phyloP scores from a whole-genome alignment of 2,113 vertebrate species.

The Silurus glanis region DNA sequence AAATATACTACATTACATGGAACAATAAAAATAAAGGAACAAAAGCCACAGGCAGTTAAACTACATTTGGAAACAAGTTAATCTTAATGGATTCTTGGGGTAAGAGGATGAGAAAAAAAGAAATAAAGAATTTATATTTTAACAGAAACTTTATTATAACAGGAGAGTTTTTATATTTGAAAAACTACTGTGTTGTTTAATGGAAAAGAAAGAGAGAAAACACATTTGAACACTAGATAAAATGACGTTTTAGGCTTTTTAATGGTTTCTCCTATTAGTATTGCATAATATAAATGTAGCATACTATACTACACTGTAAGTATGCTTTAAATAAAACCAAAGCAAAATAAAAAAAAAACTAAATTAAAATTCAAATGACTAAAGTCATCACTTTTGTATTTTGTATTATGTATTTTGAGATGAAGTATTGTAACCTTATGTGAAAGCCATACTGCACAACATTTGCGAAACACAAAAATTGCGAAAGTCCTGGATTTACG shows the following conservation, averaged over 20 bases:
- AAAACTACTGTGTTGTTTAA: background rate
- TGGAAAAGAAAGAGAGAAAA: background rate
- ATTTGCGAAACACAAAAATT: background rate
- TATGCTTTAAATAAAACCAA: background rate
- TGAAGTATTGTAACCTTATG: background rate
- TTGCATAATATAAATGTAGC: background rate
- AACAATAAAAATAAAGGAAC: background rate
- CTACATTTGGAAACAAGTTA: background rate
- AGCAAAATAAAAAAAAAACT: background rate
- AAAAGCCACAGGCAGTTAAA: background rate
- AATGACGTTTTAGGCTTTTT: background rate
- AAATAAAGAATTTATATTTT: background rate
- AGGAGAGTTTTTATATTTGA: background rate
- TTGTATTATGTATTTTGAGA: background rate
- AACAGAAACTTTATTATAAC: too few species aligned
- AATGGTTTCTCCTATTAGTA: background rate
- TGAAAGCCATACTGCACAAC: background rate
- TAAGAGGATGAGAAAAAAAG: background rate
- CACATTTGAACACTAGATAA: background rate
- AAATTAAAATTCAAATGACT: background rate
- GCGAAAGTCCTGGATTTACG: constrained; percentile 57
- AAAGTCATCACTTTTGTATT: background rate
- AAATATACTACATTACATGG: background rate
- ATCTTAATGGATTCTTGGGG: background rate
- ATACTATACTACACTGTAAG: background rate